Evolutionary conservation across 2,888 invertebrate species (phyloP).

Genomic region (Elgonia sp.): DNA sequence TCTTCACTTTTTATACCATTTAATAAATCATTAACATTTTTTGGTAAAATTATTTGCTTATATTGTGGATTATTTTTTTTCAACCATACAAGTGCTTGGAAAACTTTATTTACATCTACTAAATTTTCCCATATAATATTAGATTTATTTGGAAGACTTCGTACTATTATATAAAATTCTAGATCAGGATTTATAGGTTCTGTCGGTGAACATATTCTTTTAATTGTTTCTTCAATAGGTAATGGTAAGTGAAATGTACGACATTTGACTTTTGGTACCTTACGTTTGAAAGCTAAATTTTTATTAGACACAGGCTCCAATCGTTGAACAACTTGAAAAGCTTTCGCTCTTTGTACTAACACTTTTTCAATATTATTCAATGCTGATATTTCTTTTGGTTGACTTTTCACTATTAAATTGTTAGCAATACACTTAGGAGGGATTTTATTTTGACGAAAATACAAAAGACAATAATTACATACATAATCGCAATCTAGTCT

Average conservation of each 20-base stretch:
- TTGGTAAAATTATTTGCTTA: constrained; percentile 7
- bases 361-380: constrained; percentile 64
- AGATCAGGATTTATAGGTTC: constrained; percentile 78
- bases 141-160: constrained; percentile 28
- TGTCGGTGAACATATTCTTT: constrained; percentile 79
- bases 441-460: constrained; percentile 47
- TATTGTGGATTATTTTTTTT: constrained; percentile 5
- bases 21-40: constrained; percentile 4
- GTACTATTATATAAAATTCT: constrained; percentile 32
- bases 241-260: no score
- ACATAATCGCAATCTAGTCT: constrained; percentile 56
- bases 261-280: constrained; percentile 26
- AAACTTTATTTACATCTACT: constrained; percentile 28
- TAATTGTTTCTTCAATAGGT: constrained; percentile 78
- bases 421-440: constrained; percentile 77
- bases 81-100: neutral
- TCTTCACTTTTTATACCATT: neutral
- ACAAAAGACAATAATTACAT: constrained; percentile 28
- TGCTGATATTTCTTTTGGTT: constrained; percentile 33
- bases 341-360: constrained; percentile 47
- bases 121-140: constrained; percentile 33
- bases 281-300: constrained; percentile 11
- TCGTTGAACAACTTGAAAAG: constrained; percentile 76
- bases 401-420: constrained; percentile 61
- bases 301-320: constrained; percentile 65